phyloP scores from a whole-genome alignment of 2,888 invertebrate species.

The Hirtodrosophila histrioides region DNA sequence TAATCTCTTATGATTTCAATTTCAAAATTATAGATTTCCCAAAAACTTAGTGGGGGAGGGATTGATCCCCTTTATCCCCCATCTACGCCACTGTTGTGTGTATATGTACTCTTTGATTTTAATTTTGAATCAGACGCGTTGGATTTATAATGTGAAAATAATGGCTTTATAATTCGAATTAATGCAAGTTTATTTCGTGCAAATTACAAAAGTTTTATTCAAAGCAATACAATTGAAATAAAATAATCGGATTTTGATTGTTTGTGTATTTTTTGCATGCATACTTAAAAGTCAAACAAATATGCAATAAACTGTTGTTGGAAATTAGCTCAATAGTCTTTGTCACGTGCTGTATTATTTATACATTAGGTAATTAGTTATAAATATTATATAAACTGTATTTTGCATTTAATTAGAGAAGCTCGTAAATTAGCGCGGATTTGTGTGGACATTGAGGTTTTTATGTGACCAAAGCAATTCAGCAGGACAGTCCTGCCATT shows the following conservation, averaged over 20 bases:
- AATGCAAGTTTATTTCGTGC: constrained; percentile 1
- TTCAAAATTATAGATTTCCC: too few relatives aligned
- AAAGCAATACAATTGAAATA: neutral
- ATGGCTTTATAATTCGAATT: too few relatives aligned
- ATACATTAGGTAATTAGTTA: constrained; percentile 54
- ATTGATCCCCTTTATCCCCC: too few relatives aligned
- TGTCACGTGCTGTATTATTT: constrained; percentile 24
- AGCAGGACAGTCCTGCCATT: constrained; percentile 7
- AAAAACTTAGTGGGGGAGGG: too few relatives aligned
- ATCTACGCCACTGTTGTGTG: too few relatives aligned
- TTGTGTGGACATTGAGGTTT: constrained; percentile 29
- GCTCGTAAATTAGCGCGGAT: constrained; percentile 48
- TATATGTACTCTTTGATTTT: too few relatives aligned
- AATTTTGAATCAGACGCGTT: too few relatives aligned
- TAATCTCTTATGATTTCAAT: too few relatives aligned
- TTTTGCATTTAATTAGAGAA: constrained; percentile 56
- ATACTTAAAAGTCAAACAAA: constrained; percentile 22
- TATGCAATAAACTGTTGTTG: constrained; percentile 4
- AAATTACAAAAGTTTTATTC: too few relatives aligned
- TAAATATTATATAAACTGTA: constrained; percentile 54
- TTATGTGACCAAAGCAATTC: constrained; percentile 5
- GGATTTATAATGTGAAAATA: too few relatives aligned
- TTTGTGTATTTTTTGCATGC: constrained; percentile 3
- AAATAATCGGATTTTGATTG: too few relatives aligned
- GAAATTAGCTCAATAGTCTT: constrained; percentile 2